Evolutionary conservation across 2,888 invertebrate species (phyloP).

Genomic region (Noctua pronuba): DNA sequence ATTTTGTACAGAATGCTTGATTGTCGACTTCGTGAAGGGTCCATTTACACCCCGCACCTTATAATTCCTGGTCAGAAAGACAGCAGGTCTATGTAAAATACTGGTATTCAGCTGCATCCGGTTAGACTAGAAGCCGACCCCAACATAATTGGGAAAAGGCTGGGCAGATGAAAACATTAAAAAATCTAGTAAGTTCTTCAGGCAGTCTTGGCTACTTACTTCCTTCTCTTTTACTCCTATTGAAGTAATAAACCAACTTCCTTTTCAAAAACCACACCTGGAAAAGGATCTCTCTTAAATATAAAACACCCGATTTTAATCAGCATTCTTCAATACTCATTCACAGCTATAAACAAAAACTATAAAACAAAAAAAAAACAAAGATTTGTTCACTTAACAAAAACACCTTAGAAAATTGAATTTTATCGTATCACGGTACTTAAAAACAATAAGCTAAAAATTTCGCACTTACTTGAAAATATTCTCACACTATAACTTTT

Average conservation of each 20-base stretch:
- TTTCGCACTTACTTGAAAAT: slow-evolving; percentile 61
- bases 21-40: too few species aligned
- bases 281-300: slow-evolving; percentile 1
- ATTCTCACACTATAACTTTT: slow-evolving; percentile 57
- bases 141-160: background rate
- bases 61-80: background rate
- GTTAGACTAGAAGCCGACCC: background rate
- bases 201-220: background rate
- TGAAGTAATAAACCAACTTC: background rate
- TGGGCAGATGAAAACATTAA: background rate
- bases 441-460: slow-evolving; percentile 48
- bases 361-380: slow-evolving; percentile 34
- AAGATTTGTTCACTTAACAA: slow-evolving; percentile 37
- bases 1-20: too few species aligned
- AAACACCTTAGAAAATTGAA: slow-evolving; percentile 63
- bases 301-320: slow-evolving; percentile 38
- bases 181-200: background rate
- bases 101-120: background rate
- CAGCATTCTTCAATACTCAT: slow-evolving; percentile 20
- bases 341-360: slow-evolving; percentile 48
- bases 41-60: background rate
- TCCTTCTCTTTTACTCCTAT: background rate
- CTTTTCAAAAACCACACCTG: background rate
- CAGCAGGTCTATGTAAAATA: background rate
- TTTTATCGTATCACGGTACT: slow-evolving; percentile 46